A percentile compares a stretch with the other conserved stretches of the same genome.
Evolutionary conservation across 2,113 vertebrate species (phyloP).

Genomic region (Pterophyllum scalare): DNA sequence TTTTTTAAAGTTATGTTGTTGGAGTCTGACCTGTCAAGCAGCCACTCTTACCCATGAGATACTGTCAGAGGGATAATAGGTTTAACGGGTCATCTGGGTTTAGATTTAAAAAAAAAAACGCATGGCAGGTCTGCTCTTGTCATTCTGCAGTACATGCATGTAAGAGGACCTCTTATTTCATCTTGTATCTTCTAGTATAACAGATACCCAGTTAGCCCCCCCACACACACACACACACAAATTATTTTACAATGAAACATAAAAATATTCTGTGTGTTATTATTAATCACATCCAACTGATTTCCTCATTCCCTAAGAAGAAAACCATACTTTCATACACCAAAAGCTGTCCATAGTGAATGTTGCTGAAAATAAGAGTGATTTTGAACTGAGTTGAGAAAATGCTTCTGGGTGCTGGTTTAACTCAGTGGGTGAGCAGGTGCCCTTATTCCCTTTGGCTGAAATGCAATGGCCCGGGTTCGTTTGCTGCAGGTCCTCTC

Average conservation of each 20-base stretch:
- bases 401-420: background rate
- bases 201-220: background rate
- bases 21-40: slow-evolving; percentile 40
- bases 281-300: background rate
- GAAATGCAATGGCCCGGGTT: no score
- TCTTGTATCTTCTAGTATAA: slow-evolving; percentile 7
- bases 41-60: slow-evolving; percentile 25
- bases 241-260: background rate
- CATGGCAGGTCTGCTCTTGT: background rate
- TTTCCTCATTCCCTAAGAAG: background rate
- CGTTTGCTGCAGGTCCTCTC: no score
- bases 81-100: slow-evolving; percentile 17
- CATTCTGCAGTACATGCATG: background rate
- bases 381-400: no score
- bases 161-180: background rate
- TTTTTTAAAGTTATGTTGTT: slow-evolving; percentile 49
- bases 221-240: background rate
- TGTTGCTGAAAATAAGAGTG: background rate
- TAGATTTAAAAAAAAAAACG: background rate
- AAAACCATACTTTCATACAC: background rate
- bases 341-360: background rate
- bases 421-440: no score
- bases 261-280: rapidly evolving
- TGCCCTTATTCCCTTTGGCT: no score
- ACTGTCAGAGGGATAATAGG: background rate